Evolutionary conservation across 2,888 invertebrate genomes (phyloP).

Genomic region (Drosophila neonasuta): DNA sequence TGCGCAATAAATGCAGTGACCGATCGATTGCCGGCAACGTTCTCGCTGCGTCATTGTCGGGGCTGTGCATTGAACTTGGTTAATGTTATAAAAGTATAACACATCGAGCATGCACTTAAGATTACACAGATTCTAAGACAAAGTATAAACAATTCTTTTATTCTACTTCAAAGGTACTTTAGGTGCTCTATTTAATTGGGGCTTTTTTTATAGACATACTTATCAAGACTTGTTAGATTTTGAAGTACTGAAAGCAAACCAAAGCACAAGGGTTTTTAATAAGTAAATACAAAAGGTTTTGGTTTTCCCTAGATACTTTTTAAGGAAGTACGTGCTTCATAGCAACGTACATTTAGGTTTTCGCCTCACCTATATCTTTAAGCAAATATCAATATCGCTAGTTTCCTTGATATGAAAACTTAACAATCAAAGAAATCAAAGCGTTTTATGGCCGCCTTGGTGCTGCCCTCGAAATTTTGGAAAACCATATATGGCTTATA

Average conservation of each 20-base stretch:
- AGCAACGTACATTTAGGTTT: background rate
- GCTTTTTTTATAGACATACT: background rate
- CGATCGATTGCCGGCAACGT: constrained; percentile 48
- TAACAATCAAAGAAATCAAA: constrained; percentile 9
- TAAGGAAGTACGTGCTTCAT: background rate
- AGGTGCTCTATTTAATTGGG: background rate
- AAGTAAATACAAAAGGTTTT: background rate
- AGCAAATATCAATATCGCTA: background rate
- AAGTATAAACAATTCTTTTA: background rate
- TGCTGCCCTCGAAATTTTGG: constrained; percentile 10
- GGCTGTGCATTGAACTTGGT: constrained; percentile 69
- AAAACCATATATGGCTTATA: constrained; percentile 10
- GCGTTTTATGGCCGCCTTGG: background rate
- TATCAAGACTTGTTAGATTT: background rate
- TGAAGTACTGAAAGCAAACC: too few species aligned
- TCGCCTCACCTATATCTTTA: background rate
- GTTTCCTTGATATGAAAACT: background rate
- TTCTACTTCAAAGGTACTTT: background rate
- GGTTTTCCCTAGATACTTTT: background rate
- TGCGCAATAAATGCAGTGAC: constrained; percentile 64
- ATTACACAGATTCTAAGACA: background rate
- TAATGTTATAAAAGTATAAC: constrained; percentile 16
- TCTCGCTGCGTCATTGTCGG: constrained; percentile 58
- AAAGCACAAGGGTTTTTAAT: background rate
- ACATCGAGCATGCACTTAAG: constrained; percentile 4